phyloP scores from a whole-genome alignment of 2,888 invertebrate genomes.

The Conchocele bisecta region DNA sequence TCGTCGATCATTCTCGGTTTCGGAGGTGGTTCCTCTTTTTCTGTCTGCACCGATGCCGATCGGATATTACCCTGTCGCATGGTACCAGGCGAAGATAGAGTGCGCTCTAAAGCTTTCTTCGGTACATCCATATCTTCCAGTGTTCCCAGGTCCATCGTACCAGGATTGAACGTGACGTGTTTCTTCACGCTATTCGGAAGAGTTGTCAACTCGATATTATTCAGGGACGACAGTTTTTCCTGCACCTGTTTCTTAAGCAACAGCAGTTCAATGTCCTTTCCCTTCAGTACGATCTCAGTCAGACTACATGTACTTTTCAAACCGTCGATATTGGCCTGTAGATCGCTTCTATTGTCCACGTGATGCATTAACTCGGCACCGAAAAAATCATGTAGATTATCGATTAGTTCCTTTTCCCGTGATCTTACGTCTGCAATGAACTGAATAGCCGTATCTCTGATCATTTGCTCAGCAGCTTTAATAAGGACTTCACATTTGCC shows the following conservation, averaged over 20 bases:
- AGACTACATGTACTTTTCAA: slow-evolving; percentile 82
- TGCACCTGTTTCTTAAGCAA: slow-evolving; percentile 82
- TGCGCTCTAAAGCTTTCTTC: slow-evolving; percentile 60
- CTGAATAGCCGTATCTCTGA: slow-evolving; percentile 80
- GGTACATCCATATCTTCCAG: slow-evolving; percentile 79
- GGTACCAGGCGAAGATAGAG: slow-evolving; percentile 47
- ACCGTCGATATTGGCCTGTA: slow-evolving; percentile 79
- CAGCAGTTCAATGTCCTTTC: slow-evolving; percentile 83
- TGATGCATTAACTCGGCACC: slow-evolving; percentile 81
- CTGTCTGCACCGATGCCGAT: slow-evolving; percentile 61
- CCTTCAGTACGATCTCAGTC: slow-evolving; percentile 82
- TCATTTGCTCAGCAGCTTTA: slow-evolving; percentile 80
- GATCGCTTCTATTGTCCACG: slow-evolving; percentile 76
- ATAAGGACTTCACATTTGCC: slow-evolving; percentile 79
- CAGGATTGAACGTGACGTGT: slow-evolving; percentile 77
- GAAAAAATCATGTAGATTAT: slow-evolving; percentile 81
- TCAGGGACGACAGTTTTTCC: slow-evolving; percentile 80
- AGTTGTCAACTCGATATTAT: slow-evolving; percentile 76
- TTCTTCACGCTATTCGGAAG: slow-evolving; percentile 79
- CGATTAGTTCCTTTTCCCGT: slow-evolving; percentile 80
- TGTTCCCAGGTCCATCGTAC: slow-evolving; percentile 79
- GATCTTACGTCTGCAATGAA: slow-evolving; percentile 81
- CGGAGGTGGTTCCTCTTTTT: slow-evolving; percentile 57
- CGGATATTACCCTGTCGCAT: slow-evolving; percentile 50
- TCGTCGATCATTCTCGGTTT: slow-evolving; percentile 51